Conservation (phyloP, 2,797 vertebrate species). For the Falco cherrug region DNA sequence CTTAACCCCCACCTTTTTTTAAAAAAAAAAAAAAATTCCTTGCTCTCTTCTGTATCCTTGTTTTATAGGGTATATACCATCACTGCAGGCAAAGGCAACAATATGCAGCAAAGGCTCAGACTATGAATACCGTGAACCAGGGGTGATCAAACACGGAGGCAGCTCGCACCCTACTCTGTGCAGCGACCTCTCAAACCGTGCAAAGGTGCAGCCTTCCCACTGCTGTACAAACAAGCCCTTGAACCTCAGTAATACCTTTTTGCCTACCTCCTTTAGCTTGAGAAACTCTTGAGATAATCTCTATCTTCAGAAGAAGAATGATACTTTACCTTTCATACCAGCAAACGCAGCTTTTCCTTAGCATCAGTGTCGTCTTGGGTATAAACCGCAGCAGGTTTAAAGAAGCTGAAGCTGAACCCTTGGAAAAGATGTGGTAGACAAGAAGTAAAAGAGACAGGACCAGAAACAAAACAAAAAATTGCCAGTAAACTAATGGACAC, state of each 20-base stretch:
- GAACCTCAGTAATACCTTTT: not conserved
- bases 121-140: not conserved
- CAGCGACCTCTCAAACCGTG: not conserved
- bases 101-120: not conserved
- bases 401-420: not conserved
- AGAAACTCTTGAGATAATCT: not conserved
- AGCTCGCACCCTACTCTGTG: rapidly evolving
- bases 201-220: not conserved
- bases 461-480: not conserved
- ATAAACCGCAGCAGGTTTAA: not conserved
- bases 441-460: not conserved
- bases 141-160: not conserved
- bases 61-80: rapidly evolving
- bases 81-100: not conserved
- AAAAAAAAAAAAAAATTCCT: no score
- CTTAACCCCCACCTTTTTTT: no score
- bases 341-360: not conserved
- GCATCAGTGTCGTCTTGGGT: not conserved
- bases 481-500: not conserved
- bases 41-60: no score
- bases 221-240: not conserved
- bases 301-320: not conserved
- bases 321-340: not conserved
- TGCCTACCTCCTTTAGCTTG: not conserved
- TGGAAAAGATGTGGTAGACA: not conserved